phyloP scores from a whole-genome alignment of 1,140 invertebrate species.

The Homalodisca vitripennis region DNA sequence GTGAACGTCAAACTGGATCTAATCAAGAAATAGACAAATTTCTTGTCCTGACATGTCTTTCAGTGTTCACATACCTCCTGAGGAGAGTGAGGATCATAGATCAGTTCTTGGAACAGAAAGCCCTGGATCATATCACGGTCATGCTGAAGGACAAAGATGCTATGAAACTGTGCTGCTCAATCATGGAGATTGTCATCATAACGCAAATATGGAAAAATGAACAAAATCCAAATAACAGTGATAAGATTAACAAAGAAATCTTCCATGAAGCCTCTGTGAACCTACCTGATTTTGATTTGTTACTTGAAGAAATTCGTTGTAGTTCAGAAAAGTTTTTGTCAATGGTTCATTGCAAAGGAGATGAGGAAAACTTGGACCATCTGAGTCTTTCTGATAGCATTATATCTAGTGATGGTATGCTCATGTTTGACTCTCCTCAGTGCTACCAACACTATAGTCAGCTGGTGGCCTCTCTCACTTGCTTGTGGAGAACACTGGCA shows the following conservation, averaged over 20 bases:
- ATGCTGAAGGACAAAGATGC: conserved; percentile 55
- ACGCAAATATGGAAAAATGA: conserved; percentile 54
- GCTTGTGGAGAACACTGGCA: conserved; percentile 58
- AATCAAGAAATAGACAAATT: conserved; percentile 54
- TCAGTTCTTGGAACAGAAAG: conserved; percentile 57
- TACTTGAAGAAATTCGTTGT: conserved; percentile 9
- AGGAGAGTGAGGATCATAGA: conserved; percentile 56
- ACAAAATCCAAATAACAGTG: conserved; percentile 43
- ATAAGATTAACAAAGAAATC: not conserved
- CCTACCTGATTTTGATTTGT: conserved; percentile 6
- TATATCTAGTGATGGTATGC: not conserved
- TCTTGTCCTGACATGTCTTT: conserved; percentile 58
- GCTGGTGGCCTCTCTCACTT: conserved; percentile 43
- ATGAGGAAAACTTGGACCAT: not conserved
- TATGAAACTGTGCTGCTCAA: conserved; percentile 57
- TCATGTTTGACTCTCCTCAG: not conserved
- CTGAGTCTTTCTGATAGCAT: not conserved
- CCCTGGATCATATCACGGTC: conserved; percentile 55
- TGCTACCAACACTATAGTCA: not conserved
- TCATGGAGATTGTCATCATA: conserved; percentile 60
- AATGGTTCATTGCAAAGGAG: not conserved
- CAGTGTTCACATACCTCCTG: conserved; percentile 58
- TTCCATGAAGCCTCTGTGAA: not conserved
- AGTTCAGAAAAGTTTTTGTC: not conserved
- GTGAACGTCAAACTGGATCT: conserved; percentile 50